Evolutionary conservation across 2,113 vertebrate genomes (phyloP), one percentile per base, ranked within the genome.

Genomic region (Empidonax alnorum): DNA sequence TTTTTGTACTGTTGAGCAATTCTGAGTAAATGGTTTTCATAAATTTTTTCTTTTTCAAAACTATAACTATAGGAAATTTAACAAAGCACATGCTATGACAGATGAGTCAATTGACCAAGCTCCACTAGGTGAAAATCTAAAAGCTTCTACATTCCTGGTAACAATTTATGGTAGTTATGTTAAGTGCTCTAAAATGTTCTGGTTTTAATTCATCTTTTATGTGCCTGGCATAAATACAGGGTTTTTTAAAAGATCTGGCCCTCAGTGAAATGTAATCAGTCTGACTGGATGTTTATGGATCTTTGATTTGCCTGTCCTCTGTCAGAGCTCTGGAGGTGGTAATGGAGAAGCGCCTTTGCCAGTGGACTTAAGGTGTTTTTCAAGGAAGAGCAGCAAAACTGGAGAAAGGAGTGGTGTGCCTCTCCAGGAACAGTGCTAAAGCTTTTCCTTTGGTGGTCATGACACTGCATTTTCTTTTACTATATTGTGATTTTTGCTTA

Each of bases 141-240:
- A 95, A 84, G 63, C 31, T 81, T 84, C 37, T 82, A 19, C 74
- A 67, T 78, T 90, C 56, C 61, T 77, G 19, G 16, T 56, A 84
- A 74, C 46, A 87, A 89, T 86, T 93, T 87, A 68, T 89, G n/a
- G 24, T 87, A n/a, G 25, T 78, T 81, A n/a, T 53, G 24, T 74
- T 73, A 84, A 53, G 24, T 2, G 1, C 42, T 63, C 84, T 59
- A 69, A 89, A 91, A 71, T 58, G 31, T 42, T 66, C 21, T 72
- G 23, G 25, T 7, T 74, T 84, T 44, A 84, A 66, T 89, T 84
- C 1, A n/a, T 56, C 31, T 91, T 93, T 87, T 77, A 73, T 49
- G 13, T 74, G 42, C 37, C 20, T 72, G 20, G 39, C 30, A 50
- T 62, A 91, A 79, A 80, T 42, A 69, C 5, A 25, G 12, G 6